Base-by-base conservation (phyloP, 2,888 invertebrate genomes). In the Nymphalis c-album region DNA sequence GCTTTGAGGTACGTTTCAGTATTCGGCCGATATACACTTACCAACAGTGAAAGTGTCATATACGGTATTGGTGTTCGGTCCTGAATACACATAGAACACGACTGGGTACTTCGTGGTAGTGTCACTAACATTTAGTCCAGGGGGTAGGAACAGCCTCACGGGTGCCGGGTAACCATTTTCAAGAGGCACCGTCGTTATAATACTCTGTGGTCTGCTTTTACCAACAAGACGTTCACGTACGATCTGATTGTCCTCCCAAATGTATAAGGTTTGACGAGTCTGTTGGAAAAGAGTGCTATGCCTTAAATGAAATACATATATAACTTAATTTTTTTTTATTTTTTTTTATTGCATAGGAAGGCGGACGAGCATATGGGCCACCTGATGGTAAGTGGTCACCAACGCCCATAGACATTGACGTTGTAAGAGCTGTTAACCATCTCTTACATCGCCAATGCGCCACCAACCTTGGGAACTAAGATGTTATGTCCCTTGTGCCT, bases 51-150 rank as follows among this genome's bases (percentile, higher is more conserved):
- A 97, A 0, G 90, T 87, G 64, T 97, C 95, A 7, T 88, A 94
- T 0, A 98, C 96, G 35, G 94, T 94, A 73, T 96, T 96, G 0
- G 96, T 95, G 73, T 96, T 95, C 6, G 98, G 98, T 0, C 98
- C 98, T 0, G 95, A 97, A 83, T 98, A 96, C 84, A 96, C 96
- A 73, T 95, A 93, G 74, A 95, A 95, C 20, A 97, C 90, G 85
- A 96, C 83, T 0, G 97, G 95, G 80, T 96, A 96, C 65, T 92
- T 93, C 1, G 85, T 88, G 1, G 73, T 77, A 7, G 81, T 83
- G 71, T 94, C 93, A 73, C 92, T 90, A 53, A 94, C 85, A 77
- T 95, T 89, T 40, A 96, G 90, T 40, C 93, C 93, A 0, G 95
- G 95, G 0, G 97, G 97, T 62, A 96, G 82, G 65, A 93, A 85